Evolutionary conservation across 2,797 vertebrate genomes (phyloP).

Genomic region (Sebastes alutus): DNA sequence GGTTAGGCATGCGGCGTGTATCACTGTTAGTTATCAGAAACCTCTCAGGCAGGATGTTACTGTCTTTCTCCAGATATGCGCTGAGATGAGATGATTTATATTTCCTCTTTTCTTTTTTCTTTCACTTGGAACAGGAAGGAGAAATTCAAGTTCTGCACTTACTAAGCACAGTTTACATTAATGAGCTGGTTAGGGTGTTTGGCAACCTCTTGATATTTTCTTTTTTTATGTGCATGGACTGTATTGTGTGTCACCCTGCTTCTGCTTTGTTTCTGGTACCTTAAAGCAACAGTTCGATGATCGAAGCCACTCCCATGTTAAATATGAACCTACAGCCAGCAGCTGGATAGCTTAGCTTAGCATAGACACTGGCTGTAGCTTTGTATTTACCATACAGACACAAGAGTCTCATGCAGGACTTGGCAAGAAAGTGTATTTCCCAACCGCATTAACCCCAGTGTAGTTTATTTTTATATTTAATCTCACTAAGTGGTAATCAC

Average conservation of each 20-base stretch:
- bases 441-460: not conserved
- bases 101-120: not conserved
- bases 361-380: not conserved
- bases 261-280: not conserved
- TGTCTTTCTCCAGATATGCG: slow-evolving; percentile 17
- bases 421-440: no score
- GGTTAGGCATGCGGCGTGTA: slow-evolving; percentile 33
- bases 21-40: slow-evolving; percentile 43
- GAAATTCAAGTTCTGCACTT: slow-evolving; percentile 5
- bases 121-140: slow-evolving; percentile 7
- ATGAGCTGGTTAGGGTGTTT: not conserved
- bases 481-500: not conserved
- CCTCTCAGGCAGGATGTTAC: slow-evolving; percentile 27
- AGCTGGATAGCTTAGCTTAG: not conserved
- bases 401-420: not conserved
- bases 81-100: slow-evolving; percentile 8
- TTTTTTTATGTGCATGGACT: not conserved
- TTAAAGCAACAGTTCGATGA: not conserved
- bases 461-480: not conserved
- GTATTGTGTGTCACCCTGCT: not conserved
- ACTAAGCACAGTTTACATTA: slow-evolving; percentile 1
- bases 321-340: not conserved
- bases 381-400: not conserved
- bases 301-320: not conserved
- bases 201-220: not conserved